A percentile compares a stretch with the other conserved stretches of the same genome.
Conservation (phyloP, 2,888 invertebrate species). For the Gymnoscelis rufifasciata region DNA sequence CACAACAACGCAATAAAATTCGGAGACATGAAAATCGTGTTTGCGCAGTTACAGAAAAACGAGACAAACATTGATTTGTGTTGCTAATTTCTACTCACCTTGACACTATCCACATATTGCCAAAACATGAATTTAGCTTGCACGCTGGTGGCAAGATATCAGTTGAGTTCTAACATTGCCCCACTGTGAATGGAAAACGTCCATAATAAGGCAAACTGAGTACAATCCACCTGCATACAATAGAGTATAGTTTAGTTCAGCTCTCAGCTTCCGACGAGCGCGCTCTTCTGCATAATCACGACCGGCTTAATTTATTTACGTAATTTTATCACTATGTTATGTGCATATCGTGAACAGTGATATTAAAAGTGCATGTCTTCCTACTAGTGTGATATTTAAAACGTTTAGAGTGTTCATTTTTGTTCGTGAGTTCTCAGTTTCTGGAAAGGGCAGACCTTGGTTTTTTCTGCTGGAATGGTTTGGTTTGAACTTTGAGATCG, state of each 20-base stretch:
- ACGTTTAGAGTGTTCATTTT: constrained; percentile 21
- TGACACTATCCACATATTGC: constrained; percentile 48
- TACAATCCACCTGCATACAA: constrained; percentile 78
- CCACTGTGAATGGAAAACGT: constrained; percentile 72
- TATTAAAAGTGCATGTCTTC: constrained; percentile 32
- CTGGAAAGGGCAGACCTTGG: constrained; percentile 38
- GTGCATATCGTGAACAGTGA: constrained; percentile 33
- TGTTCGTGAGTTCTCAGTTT: constrained; percentile 30
- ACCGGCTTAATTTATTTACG: constrained; percentile 26
- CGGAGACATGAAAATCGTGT: constrained; percentile 27
- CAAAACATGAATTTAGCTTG: constrained; percentile 29
- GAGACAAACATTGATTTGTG: constrained; percentile 45
- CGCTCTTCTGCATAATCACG: constrained; percentile 51
- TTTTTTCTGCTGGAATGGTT: constrained; percentile 42
- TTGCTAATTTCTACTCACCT: constrained; percentile 54
- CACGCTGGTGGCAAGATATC: constrained; percentile 15
- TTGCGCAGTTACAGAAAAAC: constrained; percentile 27
- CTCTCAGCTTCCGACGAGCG: constrained; percentile 72
- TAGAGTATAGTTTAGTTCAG: constrained; percentile 70
- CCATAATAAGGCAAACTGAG: constrained; percentile 68
- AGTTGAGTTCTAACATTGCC: constrained; percentile 46
- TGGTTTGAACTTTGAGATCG: constrained; percentile 40
- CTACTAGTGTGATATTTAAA: constrained; percentile 23
- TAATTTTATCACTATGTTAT: constrained; percentile 16
- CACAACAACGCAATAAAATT: constrained; percentile 26